phyloP scores from a whole-genome alignment of 2,888 invertebrate species.

The Perdita meconis region DNA sequence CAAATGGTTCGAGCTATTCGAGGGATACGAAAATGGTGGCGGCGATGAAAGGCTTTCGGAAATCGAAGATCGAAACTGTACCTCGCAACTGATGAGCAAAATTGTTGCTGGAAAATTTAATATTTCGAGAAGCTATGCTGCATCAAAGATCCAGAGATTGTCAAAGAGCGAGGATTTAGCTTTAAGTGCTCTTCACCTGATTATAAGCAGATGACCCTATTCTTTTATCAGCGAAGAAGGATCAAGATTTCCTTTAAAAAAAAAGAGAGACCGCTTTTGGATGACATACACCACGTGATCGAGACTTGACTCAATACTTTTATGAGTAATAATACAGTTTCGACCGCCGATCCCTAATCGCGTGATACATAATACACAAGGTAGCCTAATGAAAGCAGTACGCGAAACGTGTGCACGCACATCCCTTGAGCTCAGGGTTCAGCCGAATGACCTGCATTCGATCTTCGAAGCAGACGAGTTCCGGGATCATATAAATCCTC shows the following conservation, averaged over 20 bases:
- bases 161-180: no score
- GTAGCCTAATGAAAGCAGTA: slow-evolving; percentile 22
- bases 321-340: background rate
- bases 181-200: no score
- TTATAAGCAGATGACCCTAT: no score
- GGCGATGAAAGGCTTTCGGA: background rate
- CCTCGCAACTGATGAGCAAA: background rate
- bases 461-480: slow-evolving; percentile 46
- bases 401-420: slow-evolving; percentile 20
- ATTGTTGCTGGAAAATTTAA: background rate
- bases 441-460: slow-evolving; percentile 68
- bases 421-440: slow-evolving; percentile 42
- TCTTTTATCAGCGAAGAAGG: no score
- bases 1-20: slow-evolving; percentile 70
- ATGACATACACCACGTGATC: no score
- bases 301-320: background rate
- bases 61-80: slow-evolving; percentile 14
- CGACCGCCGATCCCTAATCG: slow-evolving; percentile 3
- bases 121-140: no score
- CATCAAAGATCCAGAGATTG: no score
- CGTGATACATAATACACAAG: slow-evolving; percentile 34
- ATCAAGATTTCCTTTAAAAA: no score
- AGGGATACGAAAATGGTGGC: slow-evolving; percentile 60
- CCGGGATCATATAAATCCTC: slow-evolving; percentile 19
- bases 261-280: no score